Base-by-base conservation (phyloP, 2,113 vertebrate species). In the Macaca nemestrina region DNA sequence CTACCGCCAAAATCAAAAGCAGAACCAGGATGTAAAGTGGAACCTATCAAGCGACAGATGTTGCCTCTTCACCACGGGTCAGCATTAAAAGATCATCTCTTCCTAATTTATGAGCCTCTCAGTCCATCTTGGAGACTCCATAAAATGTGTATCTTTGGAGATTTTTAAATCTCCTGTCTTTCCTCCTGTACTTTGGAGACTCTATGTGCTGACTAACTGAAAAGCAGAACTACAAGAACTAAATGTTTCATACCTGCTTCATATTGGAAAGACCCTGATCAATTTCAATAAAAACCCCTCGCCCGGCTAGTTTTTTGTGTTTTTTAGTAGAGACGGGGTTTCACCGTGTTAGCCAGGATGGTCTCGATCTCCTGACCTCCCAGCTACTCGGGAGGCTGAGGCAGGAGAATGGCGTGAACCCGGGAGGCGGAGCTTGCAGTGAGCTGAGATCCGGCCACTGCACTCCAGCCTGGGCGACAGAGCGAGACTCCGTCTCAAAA, bases 181-280 rank as follows among this genome's bases (percentile, higher is more conserved):
- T 67, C 14, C 9, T 68, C 17, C 48, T 48, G 38, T 43, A 80
- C 52, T 92, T 95, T 86, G 14, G 61, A 91, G 45, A 94, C 50
- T 94, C 17, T 88, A 32, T 87, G 57, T 35, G 92, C 95, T 94
- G 43, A 25, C 27, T 59, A 89, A 9, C 88, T 96, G n/a, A 72
- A 95, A 82, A 86, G 23, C 1, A 85, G 38, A 95, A 45, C 32
- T 93, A 30, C 8, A 55, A 45, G 88, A 90, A 93, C 27, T 43
- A 80, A 96, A 57, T 2, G 76, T 22, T 55, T 59, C 30, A 83
- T 20, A 92, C 40, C 59, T 79, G 6, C 3, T 72, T 92, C n/a
- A 35, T 38, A 70, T 13, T 61, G 43, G 17, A 95, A 90, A 78
- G 67, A 68, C 20, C 83, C 6, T 55, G 16, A 57, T 93, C 48